Evolutionary conservation across 2,888 invertebrate species (phyloP).

Genomic region (Chaitophorus viminalis): DNA sequence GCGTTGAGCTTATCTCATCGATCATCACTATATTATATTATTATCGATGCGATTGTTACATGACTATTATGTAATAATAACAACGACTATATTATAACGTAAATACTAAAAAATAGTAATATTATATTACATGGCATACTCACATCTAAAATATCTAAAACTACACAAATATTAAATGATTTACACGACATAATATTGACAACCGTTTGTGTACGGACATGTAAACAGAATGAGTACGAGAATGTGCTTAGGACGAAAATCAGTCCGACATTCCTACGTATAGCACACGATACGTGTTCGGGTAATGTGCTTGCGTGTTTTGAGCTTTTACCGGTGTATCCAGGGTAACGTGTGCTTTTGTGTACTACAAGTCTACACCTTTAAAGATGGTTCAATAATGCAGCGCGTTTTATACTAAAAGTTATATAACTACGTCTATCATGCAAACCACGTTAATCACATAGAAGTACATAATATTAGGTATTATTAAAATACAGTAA

Average conservation of each 20-base stretch:
- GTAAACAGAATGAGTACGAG: neutral
- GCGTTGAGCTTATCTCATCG: neutral
- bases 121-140: too few species aligned
- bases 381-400: constrained; percentile 46
- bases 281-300: neutral
- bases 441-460: too few species aligned
- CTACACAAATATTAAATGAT: constrained; percentile 41
- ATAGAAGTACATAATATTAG: too few species aligned
- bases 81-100: too few species aligned
- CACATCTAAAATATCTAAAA: constrained; percentile 44
- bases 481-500: neutral
- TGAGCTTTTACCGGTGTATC: constrained; percentile 42
- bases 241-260: neutral
- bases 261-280: constrained; percentile 45
- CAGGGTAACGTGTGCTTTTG: constrained; percentile 45
- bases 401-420: too few species aligned
- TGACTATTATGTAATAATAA: too few species aligned
- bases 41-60: too few species aligned
- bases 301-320: constrained; percentile 37
- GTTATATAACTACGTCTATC: too few species aligned
- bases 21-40: too few species aligned
- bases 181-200: constrained; percentile 32
- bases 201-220: neutral
- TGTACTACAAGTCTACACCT: neutral
- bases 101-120: too few species aligned